These are phyloP conservation scores for Sitophilus oryzae DNA, from an alignment of 1,140 invertebrate species.

Conservation along the genomic window DNA sequence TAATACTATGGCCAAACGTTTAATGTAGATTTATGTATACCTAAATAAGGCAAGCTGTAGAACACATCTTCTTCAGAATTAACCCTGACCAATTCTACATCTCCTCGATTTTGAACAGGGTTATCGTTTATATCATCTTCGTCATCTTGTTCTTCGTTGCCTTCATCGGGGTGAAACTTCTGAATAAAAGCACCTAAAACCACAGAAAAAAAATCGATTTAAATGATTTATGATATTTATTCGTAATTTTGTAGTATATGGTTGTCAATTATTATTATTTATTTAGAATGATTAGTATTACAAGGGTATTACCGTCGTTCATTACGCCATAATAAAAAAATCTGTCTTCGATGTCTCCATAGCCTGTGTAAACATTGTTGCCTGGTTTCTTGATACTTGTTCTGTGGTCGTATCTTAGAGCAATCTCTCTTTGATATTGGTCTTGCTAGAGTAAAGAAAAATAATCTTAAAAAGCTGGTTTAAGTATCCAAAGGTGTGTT, in stretches of 20 bases:
- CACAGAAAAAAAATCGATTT: no score
- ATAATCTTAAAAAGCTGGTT: no score
- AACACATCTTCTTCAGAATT: conserved; percentile 25
- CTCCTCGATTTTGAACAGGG: conserved; percentile 6
- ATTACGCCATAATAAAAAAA: conserved; percentile 37
- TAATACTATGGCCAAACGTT: no score
- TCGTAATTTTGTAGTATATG: no score
- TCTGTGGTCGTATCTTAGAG: conserved; percentile 18
- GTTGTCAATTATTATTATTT: background rate
- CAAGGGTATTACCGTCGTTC: conserved; percentile 29
- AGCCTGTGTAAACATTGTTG: conserved; percentile 35
- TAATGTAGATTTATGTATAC: no score
- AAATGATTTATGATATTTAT: background rate
- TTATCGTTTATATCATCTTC: conserved; percentile 24
- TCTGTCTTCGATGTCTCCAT: conserved; percentile 31
- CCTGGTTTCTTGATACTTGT: conserved; percentile 21
- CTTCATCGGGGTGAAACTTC: conserved; percentile 28
- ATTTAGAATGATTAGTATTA: background rate
- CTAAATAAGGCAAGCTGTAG: conserved; percentile 28
- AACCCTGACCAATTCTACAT: conserved; percentile 1
- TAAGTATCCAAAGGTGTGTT: background rate
- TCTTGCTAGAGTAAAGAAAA: no score
- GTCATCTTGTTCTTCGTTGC: conserved; percentile 21
- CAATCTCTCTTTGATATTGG: conserved; percentile 30
- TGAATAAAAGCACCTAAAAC: conserved; percentile 27